phyloP scores from a whole-genome alignment of 2,797 vertebrate genomes.

The Megalops cyprinoides region DNA sequence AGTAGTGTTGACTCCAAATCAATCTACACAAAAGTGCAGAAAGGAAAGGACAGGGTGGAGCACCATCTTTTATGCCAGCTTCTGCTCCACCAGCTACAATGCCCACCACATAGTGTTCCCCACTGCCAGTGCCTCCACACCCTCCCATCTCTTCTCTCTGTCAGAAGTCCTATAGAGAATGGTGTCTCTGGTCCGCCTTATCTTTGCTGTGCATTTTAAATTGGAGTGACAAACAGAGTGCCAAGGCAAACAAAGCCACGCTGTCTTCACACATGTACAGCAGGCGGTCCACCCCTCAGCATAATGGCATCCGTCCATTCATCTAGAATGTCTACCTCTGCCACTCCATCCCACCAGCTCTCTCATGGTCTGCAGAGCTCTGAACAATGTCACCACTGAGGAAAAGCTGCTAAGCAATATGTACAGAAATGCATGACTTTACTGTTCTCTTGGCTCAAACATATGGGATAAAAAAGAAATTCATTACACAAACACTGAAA shows the following conservation, averaged over 20 bases:
- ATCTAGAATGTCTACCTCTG: too few species aligned
- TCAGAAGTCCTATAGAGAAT: too few species aligned
- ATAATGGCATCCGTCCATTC: too few species aligned
- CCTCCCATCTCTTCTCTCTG: constrained; percentile 58
- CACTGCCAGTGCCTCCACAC: constrained; percentile 52
- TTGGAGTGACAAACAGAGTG: constrained; percentile 63
- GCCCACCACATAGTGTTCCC: constrained; percentile 60
- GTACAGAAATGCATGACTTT: not conserved
- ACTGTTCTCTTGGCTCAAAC: not conserved
- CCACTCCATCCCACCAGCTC: too few species aligned
- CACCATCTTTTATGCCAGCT: not conserved
- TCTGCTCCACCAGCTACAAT: constrained; percentile 63
- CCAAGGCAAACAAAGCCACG: constrained; percentile 31
- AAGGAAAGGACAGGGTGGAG: constrained; percentile 35
- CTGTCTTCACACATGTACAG: not conserved
- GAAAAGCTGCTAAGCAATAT: constrained; percentile 1
- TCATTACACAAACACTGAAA: not conserved
- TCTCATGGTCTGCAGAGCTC: too few species aligned
- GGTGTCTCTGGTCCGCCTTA: constrained; percentile 27
- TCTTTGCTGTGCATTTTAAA: constrained; percentile 66
- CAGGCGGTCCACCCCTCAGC: constrained; percentile 28
- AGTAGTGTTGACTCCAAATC: constrained; percentile 38
- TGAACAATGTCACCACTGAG: not conserved
- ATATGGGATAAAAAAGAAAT: too few species aligned
- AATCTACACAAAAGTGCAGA: constrained; percentile 30